These are phyloP conservation scores for Pygocentrus nattereri DNA, from an alignment of 2,797 vertebrate species.

Conservation along the genomic window DNA sequence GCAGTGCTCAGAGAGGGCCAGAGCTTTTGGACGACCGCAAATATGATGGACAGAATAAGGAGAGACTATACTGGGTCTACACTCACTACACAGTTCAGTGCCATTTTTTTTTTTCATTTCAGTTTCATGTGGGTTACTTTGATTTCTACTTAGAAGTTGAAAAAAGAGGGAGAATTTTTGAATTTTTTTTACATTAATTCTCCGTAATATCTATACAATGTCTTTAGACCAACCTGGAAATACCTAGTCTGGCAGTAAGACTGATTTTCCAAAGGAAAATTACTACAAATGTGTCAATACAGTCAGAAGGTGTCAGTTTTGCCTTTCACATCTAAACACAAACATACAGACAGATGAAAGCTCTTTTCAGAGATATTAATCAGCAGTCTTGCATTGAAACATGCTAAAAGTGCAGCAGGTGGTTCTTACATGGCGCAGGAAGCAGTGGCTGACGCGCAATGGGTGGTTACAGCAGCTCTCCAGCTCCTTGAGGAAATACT, in stretches of 20 bases:
- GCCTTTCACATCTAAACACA: neutral
- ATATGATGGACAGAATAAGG: conserved; percentile 14
- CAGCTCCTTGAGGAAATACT: conserved; percentile 93
- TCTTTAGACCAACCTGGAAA: neutral
- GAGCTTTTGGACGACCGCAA: conserved; percentile 10
- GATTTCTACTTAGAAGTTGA: conserved; percentile 21
- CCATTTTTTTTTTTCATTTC: no score
- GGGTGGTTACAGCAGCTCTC: conserved; percentile 94
- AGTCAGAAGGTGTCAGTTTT: neutral
- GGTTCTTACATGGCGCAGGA: conserved; percentile 89
- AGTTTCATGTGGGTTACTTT: conserved; percentile 12
- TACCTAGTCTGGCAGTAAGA: neutral
- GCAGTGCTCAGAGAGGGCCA: conserved; percentile 19
- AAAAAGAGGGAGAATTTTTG: neutral
- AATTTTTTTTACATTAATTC: conserved; percentile 36
- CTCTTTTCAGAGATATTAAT: neutral
- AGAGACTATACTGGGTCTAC: neutral
- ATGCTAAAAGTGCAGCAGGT: neutral
- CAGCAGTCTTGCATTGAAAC: neutral
- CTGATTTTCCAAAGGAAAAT: neutral
- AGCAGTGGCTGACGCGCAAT: conserved; percentile 90
- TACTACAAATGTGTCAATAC: neutral
- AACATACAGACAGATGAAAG: neutral
- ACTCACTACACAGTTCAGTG: conserved; percentile 12
- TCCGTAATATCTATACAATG: neutral